These are phyloP conservation scores for Cryptosula pallasiana DNA, from an alignment of 2,888 invertebrate species.

Conservation along the genomic window DNA sequence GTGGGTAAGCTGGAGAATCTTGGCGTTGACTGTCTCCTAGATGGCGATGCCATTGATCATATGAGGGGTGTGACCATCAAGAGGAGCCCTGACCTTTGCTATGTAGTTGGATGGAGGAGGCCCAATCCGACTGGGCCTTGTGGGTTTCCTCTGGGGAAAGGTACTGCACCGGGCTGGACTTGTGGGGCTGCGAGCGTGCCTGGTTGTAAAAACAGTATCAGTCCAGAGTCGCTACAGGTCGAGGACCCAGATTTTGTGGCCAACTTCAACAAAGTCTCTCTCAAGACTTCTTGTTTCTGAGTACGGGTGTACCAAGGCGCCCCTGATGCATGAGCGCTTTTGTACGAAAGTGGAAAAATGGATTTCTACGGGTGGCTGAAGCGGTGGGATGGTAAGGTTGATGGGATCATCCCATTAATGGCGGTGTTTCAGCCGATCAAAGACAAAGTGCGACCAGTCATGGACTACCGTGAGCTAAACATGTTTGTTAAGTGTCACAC, in stretches of 20 bases:
- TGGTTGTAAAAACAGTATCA: not conserved
- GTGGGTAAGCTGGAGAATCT: not conserved
- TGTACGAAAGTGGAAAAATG: not conserved
- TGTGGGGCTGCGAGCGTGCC: too few species aligned
- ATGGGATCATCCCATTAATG: not conserved
- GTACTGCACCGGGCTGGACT: too few species aligned
- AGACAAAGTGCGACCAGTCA: not conserved
- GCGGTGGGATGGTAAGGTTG: not conserved
- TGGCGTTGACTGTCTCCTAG: conserved; percentile 1
- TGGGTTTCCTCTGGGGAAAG: not conserved
- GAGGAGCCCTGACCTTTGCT: not conserved
- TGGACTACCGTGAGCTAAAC: not conserved
- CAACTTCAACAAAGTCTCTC: not conserved
- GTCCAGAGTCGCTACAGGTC: not conserved
- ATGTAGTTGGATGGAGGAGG: not conserved
- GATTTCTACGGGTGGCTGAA: not conserved
- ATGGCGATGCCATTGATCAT: not conserved
- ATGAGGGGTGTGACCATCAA: not conserved
- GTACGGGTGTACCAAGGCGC: not conserved
- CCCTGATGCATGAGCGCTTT: conserved; percentile 6
- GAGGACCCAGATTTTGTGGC: conserved; percentile 4
- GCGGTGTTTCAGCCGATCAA: not conserved
- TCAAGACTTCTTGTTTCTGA: not conserved
- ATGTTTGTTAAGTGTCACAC: not conserved
- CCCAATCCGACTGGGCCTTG: not conserved